Percentiles rank a stretch among this genome's conserved stretches.
Evolutionary conservation across 64 coral and sea anemone species (phyloP).

Genomic region (Pocillopora damicornis): DNA sequence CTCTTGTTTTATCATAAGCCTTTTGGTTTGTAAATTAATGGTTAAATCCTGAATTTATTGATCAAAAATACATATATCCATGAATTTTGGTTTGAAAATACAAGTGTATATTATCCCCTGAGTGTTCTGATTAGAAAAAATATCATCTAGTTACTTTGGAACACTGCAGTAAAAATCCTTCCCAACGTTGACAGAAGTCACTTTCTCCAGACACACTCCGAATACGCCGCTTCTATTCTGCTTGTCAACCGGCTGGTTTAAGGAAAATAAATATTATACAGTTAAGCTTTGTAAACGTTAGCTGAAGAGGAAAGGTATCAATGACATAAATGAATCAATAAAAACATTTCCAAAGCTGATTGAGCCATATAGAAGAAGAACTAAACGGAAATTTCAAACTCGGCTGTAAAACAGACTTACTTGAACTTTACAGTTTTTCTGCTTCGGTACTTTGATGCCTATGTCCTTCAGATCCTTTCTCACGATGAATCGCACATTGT

Average conservation of each 20-base stretch:
- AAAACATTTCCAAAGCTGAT: background rate
- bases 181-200: slow-evolving; percentile 66
- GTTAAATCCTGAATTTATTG: no score
- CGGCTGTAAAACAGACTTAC: slow-evolving; percentile 39
- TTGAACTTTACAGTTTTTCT: slow-evolving; percentile 54
- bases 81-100: no score
- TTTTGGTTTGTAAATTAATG: background rate
- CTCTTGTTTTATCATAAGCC: no score
- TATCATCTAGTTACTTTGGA: slow-evolving; percentile 67
- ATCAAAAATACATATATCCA: no score
- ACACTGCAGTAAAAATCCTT: slow-evolving; percentile 81
- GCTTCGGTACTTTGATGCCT: slow-evolving; percentile 94
- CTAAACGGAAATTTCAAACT: background rate
- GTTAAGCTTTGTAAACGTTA: background rate
- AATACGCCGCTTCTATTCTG: slow-evolving; percentile 67
- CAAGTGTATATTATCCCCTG: no score
- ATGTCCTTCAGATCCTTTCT: slow-evolving; percentile 77
- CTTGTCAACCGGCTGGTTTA: slow-evolving; percentile 18
- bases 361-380: no score
- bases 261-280: background rate
- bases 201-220: slow-evolving; percentile 74
- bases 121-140: no score
- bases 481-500: slow-evolving; percentile 83
- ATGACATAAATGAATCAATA: no score
- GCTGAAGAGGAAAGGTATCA: no score